These are phyloP conservation scores for Perognathus longimembris DNA, from an alignment of 2,113 vertebrate genomes.

Conservation along the genomic window DNA sequence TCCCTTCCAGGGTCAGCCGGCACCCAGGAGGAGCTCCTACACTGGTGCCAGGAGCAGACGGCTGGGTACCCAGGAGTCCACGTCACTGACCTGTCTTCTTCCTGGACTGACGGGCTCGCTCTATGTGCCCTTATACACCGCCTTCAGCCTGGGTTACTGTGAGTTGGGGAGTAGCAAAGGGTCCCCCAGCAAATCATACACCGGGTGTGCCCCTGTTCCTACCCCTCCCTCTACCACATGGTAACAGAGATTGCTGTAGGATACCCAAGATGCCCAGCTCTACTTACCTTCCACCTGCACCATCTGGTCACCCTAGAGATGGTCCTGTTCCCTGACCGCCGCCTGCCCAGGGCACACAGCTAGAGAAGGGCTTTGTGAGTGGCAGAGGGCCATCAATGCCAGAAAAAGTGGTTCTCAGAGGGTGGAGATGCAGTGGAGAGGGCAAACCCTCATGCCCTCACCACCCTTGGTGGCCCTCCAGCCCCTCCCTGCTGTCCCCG, in stretches of 20 bases:
- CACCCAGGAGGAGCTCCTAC: conserved; percentile 89
- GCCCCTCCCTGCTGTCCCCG: background rate
- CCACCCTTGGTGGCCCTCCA: background rate
- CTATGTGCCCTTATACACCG: conserved; percentile 93
- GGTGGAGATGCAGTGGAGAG: background rate
- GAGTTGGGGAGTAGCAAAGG: conserved; percentile 73
- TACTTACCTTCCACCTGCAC: background rate
- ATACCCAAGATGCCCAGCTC: background rate
- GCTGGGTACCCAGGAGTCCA: conserved; percentile 87
- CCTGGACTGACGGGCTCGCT: conserved; percentile 93
- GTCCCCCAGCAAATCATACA: background rate
- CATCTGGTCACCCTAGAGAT: background rate
- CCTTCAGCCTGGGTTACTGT: conserved; percentile 93
- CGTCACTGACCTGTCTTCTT: conserved; percentile 90
- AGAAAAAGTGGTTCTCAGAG: background rate
- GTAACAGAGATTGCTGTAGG: background rate
- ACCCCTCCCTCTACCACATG: background rate
- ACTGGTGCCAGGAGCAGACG: conserved; percentile 94
- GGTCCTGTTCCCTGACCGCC: background rate
- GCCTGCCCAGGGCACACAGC: background rate
- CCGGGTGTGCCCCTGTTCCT: background rate
- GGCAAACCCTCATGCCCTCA: background rate
- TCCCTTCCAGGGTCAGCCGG: conserved; percentile 1
- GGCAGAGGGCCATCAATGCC: background rate
- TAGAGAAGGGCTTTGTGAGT: background rate